Percentiles rank a stretch among this genome's conserved stretches.
Evolutionary conservation across 37 sponge, comb jelly and placozoan genomes (phyloP).

Genomic region (Chondrosia reniformis): DNA sequence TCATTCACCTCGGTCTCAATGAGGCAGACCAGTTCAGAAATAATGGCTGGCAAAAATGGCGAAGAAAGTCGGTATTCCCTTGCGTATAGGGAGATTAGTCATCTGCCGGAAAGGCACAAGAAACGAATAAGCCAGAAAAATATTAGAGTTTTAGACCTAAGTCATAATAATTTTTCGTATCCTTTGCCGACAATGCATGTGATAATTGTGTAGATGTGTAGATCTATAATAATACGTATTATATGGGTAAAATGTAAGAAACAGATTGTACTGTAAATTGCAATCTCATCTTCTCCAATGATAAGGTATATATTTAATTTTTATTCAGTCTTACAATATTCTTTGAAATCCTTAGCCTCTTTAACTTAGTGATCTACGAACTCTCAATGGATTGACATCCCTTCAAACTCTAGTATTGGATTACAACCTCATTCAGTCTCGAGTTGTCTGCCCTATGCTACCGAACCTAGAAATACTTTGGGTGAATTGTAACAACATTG

Average conservation of each 20-base stretch:
- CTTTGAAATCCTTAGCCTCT: neutral
- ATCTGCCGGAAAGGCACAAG: conserved; percentile 38
- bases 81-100: conserved; percentile 58
- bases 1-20: too few relatives aligned
- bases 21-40: too few relatives aligned
- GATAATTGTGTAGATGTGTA: neutral
- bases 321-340: too few relatives aligned
- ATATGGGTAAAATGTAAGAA: neutral
- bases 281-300: neutral
- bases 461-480: conserved; percentile 67
- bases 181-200: conserved; percentile 30
- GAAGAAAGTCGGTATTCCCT: conserved; percentile 25
- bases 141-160: conserved; percentile 66
- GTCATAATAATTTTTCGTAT: conserved; percentile 76
- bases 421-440: conserved; percentile 57
- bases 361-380: conserved; percentile 50
- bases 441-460: conserved; percentile 60
- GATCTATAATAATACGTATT: neutral
- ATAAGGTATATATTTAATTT: neutral
- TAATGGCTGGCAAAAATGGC: neutral
- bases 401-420: conserved; percentile 66
- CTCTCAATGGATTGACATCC: conserved; percentile 38
- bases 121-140: neutral
- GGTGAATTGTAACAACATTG: conserved; percentile 76
- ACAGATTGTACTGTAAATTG: neutral